phyloP scores from a whole-genome alignment of 37 sponge, comb jelly and placozoan genomes.

The Sycon ciliatum region DNA sequence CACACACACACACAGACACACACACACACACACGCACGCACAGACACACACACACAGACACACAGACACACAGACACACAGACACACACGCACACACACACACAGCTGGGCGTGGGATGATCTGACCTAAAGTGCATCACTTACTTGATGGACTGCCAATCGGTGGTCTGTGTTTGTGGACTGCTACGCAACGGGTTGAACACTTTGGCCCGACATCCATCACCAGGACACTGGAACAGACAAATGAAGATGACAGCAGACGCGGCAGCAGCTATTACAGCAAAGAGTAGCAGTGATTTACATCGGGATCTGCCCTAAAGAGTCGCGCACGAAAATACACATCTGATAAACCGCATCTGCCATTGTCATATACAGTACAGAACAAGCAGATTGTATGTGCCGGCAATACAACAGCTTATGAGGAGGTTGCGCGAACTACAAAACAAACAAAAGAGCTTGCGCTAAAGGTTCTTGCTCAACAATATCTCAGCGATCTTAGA shows the following conservation, averaged over 20 bases:
- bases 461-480: too few relatives aligned
- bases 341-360: too few relatives aligned
- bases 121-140: neutral
- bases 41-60: neutral
- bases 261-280: too few relatives aligned
- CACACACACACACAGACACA: neutral
- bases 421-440: too few relatives aligned
- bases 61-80: neutral
- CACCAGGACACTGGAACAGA: constrained; percentile 33
- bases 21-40: neutral
- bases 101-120: neutral
- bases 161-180: constrained; percentile 63
- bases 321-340: neutral
- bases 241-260: too few relatives aligned
- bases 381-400: too few relatives aligned
- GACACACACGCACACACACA: neutral
- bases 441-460: too few relatives aligned
- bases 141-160: constrained; percentile 77
- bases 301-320: neutral
- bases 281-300: too few relatives aligned
- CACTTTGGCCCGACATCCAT: constrained; percentile 44
- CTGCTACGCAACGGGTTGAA: constrained; percentile 62
- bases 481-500: too few relatives aligned
- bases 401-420: too few relatives aligned
- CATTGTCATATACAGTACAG: too few relatives aligned